phyloP scores from a whole-genome alignment of 2,113 vertebrate genomes.

The Brachyhypopomus gauderio region DNA sequence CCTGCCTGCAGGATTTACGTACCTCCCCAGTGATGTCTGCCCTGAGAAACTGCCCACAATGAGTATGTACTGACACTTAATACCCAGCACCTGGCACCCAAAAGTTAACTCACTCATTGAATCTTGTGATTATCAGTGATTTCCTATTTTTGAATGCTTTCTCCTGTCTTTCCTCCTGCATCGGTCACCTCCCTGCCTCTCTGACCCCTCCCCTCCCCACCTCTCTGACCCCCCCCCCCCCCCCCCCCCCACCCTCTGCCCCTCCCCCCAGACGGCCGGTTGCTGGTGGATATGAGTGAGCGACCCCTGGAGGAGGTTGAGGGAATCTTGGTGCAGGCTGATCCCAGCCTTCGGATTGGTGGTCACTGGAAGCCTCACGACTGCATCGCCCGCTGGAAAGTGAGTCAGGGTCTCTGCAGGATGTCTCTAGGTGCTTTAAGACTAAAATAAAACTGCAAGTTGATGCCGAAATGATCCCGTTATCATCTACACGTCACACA shows the following conservation, averaged over 20 bases:
- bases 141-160: no score
- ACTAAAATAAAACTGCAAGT: no score
- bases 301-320: slow-evolving; percentile 87
- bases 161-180: no score
- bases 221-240: no score
- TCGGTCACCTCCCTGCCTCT: neutral
- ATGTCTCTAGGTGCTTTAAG: no score
- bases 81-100: no score
- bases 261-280: slow-evolving; percentile 80
- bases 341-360: slow-evolving; percentile 78
- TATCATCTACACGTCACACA: no score
- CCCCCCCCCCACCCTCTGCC: no score
- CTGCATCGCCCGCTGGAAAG: slow-evolving; percentile 95
- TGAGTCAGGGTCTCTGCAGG: slow-evolving; percentile 54
- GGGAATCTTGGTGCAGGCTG: slow-evolving; percentile 74
- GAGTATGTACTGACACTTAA: slow-evolving; percentile 81
- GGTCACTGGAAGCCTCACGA: slow-evolving; percentile 92
- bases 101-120: no score
- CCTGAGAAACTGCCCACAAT: slow-evolving; percentile 92
- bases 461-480: no score
- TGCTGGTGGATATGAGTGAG: slow-evolving; percentile 94
- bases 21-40: slow-evolving; percentile 86
- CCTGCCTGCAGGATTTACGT: slow-evolving; percentile 92
- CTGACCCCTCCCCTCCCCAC: neutral
- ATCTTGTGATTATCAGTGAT: no score